These are phyloP conservation scores for Bicyclus anynana DNA, from an alignment of 1,140 invertebrate genomes.

Conservation along the genomic window DNA sequence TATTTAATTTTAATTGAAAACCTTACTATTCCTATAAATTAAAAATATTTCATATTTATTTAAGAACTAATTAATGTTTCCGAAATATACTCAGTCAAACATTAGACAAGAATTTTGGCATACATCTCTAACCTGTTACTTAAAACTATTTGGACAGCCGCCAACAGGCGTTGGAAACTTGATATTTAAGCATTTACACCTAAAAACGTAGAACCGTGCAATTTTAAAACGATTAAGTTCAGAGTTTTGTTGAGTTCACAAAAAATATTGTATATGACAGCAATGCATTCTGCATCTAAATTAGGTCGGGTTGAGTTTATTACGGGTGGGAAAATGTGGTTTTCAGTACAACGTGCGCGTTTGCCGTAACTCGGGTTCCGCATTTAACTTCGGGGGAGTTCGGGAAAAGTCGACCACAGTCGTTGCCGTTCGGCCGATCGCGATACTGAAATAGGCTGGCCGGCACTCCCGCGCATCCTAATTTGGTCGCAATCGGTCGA, in stretches of 20 bases:
- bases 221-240: not conserved
- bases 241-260: not conserved
- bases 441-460: constrained; percentile 63
- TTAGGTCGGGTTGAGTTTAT: constrained; percentile 10
- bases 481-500: constrained; percentile 58
- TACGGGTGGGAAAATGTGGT: constrained; percentile 3
- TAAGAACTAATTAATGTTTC: not conserved
- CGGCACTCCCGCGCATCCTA: constrained; percentile 53
- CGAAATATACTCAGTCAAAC: not conserved
- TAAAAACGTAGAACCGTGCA: not conserved
- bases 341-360: constrained; percentile 14
- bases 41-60: too few relatives aligned
- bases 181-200: constrained; percentile 34
- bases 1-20: too few relatives aligned
- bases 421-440: constrained; percentile 37
- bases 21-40: too few relatives aligned
- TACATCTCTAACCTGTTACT: constrained; percentile 12
- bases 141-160: constrained; percentile 14
- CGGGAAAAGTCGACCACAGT: constrained; percentile 28
- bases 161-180: constrained; percentile 32
- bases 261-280: not conserved
- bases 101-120: constrained; percentile 1
- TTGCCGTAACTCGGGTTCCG: constrained; percentile 32
- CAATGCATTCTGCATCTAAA: not conserved
- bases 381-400: constrained; percentile 38